Conservation (phyloP, 2,113 vertebrate genomes). For the Phoenicopterus ruber region DNA sequence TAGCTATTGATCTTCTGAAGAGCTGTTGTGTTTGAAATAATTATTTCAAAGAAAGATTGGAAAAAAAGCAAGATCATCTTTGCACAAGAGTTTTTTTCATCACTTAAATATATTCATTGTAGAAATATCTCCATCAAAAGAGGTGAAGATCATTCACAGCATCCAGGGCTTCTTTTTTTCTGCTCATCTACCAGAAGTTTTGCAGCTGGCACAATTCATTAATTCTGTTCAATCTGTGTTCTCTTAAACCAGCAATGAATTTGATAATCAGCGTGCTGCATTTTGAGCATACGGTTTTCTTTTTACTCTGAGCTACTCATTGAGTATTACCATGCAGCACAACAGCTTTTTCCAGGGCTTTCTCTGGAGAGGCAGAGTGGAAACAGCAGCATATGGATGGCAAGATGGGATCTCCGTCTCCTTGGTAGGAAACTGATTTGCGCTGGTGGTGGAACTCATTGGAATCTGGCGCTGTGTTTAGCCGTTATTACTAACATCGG, state of each 20-base stretch:
- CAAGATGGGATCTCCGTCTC: neutral
- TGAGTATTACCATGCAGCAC: neutral
- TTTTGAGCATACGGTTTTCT: neutral
- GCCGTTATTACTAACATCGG: neutral
- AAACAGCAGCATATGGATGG: neutral
- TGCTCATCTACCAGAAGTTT: constrained; percentile 26
- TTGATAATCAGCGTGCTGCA: neutral
- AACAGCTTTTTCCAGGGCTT: neutral
- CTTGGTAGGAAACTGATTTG: neutral
- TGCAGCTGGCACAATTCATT: constrained; percentile 28
- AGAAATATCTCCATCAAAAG: neutral
- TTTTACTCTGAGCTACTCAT: neutral
- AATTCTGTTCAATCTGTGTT: constrained; percentile 10
- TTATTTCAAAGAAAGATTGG: constrained; percentile 43
- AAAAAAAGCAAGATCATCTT: neutral
- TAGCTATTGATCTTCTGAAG: constrained; percentile 33
- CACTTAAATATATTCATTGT: neutral
- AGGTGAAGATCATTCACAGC: neutral
- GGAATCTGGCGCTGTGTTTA: neutral
- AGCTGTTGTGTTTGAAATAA: constrained; percentile 53
- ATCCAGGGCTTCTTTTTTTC: neutral
- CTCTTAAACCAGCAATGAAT: constrained; percentile 6
- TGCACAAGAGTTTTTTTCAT: neutral
- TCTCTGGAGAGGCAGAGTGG: neutral
- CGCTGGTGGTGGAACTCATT: neutral